A percentile compares a stretch with the other conserved stretches of the same genome.
phyloP scores from a whole-genome alignment of 2,888 invertebrate genomes.

The Endotricha flammealis region DNA sequence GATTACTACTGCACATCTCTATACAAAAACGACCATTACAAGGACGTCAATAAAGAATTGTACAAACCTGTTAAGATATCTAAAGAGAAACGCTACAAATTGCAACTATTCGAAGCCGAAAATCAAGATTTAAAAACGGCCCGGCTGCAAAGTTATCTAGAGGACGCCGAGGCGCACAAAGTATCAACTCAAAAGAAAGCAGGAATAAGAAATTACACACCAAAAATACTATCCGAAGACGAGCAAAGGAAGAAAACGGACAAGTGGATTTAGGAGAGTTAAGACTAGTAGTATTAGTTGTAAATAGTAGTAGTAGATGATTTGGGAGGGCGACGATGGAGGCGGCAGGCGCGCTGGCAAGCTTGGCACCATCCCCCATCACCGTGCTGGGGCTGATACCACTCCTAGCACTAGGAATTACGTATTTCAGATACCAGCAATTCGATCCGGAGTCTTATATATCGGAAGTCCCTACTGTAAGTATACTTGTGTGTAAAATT shows the following conservation, averaged over 20 bases:
- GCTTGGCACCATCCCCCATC: constrained; percentile 80
- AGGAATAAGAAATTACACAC: constrained; percentile 84
- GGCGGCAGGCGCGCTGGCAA: constrained; percentile 74
- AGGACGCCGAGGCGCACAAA: constrained; percentile 65
- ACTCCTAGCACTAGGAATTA: constrained; percentile 87
- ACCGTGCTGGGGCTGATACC: constrained; percentile 86
- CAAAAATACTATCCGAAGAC: constrained; percentile 81
- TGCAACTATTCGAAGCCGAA: constrained; percentile 61
- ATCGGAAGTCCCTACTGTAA: constrained; percentile 83
- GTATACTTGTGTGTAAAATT: constrained; percentile 41
- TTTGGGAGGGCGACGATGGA: constrained; percentile 56
- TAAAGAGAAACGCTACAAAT: constrained; percentile 66
- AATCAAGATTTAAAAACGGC: constrained; percentile 55
- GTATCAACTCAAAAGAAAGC: constrained; percentile 65
- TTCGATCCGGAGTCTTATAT: constrained; percentile 90
- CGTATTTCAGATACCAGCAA: constrained; percentile 88
- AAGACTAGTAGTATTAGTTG: constrained; percentile 68
- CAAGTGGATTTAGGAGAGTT: constrained; percentile 80
- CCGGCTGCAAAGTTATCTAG: constrained; percentile 53
- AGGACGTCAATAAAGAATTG: constrained; percentile 65
- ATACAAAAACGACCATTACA: constrained; percentile 74
- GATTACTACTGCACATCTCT: constrained; percentile 67
- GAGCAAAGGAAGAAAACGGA: constrained; percentile 76
- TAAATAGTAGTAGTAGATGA: constrained; percentile 70
- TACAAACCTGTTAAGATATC: constrained; percentile 72